phyloP scores from a whole-genome alignment of 2,888 invertebrate species.

The Colostygia pectinataria region DNA sequence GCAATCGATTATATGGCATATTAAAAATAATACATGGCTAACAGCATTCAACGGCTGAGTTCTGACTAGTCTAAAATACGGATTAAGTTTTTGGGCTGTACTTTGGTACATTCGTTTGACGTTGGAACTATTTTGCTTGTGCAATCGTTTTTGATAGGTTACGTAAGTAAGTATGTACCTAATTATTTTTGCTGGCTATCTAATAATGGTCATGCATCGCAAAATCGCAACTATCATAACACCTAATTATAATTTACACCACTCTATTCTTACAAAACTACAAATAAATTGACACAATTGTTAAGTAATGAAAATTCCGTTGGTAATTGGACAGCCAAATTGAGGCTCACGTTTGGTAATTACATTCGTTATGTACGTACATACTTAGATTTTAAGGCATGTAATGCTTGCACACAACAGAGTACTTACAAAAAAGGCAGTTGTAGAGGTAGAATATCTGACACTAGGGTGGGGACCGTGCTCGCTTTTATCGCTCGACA shows the following conservation, averaged over 20 bases:
- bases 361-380: slow-evolving; percentile 1
- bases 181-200: slow-evolving; percentile 2
- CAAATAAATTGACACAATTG: slow-evolving; percentile 20
- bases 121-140: no score
- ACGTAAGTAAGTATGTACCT: no score
- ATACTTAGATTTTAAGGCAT: no score
- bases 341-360: slow-evolving; percentile 17
- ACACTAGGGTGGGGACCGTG: no score
- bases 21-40: not conserved
- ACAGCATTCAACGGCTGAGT: no score
- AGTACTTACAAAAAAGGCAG: no score
- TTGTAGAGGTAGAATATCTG: no score
- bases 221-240: slow-evolving; percentile 15
- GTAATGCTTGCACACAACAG: no score
- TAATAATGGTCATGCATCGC: slow-evolving; percentile 10
- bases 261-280: slow-evolving; percentile 23
- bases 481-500: no score
- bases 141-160: slow-evolving; percentile 1
- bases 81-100: no score
- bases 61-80: no score
- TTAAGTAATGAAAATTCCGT: slow-evolving; percentile 17
- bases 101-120: no score
- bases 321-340: slow-evolving; percentile 26
- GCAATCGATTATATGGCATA: slow-evolving; percentile 22
- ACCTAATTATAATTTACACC: slow-evolving; percentile 25